A percentile compares a stretch with the other conserved stretches of the same genome.
Evolutionary conservation across 2,797 vertebrate species (phyloP).

Genomic region (Eulemur rubriventer): DNA sequence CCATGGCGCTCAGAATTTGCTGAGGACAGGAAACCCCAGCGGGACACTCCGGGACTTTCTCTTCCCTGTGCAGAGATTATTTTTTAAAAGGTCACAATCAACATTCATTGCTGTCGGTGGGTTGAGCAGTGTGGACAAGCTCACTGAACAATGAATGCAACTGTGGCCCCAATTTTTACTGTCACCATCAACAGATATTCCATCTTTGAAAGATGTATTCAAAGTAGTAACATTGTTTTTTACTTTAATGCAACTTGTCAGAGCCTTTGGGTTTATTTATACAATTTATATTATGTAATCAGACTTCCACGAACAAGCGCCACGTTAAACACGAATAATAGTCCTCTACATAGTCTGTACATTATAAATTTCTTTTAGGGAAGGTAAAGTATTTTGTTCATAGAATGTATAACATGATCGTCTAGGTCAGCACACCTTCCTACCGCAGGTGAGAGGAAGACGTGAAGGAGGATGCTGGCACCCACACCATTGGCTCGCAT

Average conservation of each 20-base stretch:
- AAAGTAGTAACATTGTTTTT: not conserved
- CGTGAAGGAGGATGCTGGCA: accelerated
- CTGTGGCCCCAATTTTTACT: slow-evolving; percentile 96
- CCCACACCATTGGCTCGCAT: accelerated
- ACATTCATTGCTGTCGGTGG: slow-evolving; percentile 99
- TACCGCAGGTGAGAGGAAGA: not conserved
- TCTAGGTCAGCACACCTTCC: not conserved
- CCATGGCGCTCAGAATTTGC: slow-evolving; percentile 72
- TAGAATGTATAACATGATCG: accelerated
- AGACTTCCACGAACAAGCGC: not conserved
- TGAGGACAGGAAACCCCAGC: slow-evolving; percentile 76
- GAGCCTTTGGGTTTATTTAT: not conserved
- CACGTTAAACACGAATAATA: not conserved
- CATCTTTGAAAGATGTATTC: slow-evolving; percentile 34
- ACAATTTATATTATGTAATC: accelerated
- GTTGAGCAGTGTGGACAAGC: slow-evolving; percentile 98
- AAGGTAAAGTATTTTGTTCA: not conserved
- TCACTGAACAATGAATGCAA: slow-evolving; percentile 99
- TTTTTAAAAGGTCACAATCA: slow-evolving; percentile 98
- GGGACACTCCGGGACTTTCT: slow-evolving; percentile 43
- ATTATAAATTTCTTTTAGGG: not conserved
- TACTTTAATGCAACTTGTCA: not conserved
- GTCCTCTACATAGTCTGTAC: not conserved
- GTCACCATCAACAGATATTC: slow-evolving; percentile 31
- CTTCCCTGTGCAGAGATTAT: slow-evolving; percentile 58